Conservation (phyloP, 2,797 vertebrate genomes). For the Pangasius macronema region DNA sequence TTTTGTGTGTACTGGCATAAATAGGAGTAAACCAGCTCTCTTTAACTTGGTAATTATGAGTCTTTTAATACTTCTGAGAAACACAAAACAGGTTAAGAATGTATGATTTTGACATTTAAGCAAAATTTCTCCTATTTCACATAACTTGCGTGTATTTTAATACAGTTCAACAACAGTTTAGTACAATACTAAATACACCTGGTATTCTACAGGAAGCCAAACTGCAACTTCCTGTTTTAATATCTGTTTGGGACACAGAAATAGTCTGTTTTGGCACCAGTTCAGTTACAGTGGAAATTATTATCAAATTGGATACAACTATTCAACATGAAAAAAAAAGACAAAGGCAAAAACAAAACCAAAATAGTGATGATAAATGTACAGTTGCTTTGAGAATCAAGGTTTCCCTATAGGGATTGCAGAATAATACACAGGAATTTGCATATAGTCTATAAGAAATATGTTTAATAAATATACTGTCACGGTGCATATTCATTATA, state of each 20-base stretch:
- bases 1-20: neutral
- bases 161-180: neutral
- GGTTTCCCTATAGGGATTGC: constrained; percentile 19
- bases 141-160: neutral
- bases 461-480: constrained; percentile 41
- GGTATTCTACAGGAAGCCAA: neutral
- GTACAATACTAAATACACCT: neutral
- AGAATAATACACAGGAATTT: constrained; percentile 44
- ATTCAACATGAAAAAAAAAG: neutral
- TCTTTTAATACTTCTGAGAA: neutral
- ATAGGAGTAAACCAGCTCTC: neutral
- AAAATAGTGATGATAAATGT: neutral
- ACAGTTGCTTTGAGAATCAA: constrained; percentile 38
- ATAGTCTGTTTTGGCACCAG: neutral
- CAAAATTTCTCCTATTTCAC: neutral
- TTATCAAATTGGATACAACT: neutral
- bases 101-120: neutral
- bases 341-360: neutral
- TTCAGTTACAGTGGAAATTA: neutral
- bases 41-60: neutral
- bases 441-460: constrained; percentile 42
- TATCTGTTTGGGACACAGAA: neutral
- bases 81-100: neutral
- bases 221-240: neutral
- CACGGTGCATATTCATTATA: constrained; percentile 42